A percentile compares a stretch with the other conserved stretches of the same genome.
Evolutionary conservation across 1,140 invertebrate species (phyloP).

Genomic region (Aphelinus atriplicis): DNA sequence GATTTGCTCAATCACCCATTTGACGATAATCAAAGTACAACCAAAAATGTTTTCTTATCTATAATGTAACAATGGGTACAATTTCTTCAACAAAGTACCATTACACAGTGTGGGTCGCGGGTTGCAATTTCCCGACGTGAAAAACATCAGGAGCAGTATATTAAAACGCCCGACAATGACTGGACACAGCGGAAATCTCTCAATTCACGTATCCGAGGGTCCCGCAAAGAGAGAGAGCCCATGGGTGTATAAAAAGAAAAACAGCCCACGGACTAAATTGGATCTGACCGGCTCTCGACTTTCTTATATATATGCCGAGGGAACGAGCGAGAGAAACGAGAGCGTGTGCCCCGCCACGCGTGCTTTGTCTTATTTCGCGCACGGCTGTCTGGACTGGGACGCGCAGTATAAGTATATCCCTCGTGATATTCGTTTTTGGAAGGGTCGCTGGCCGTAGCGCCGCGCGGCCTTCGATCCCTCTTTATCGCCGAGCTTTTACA

Average conservation of each 20-base stretch:
- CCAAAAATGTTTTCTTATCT: too few species aligned
- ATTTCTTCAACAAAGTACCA: too few species aligned
- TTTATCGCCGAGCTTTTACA: background rate
- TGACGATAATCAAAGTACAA: too few species aligned
- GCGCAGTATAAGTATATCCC: background rate
- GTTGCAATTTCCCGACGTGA: too few species aligned
- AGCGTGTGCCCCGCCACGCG: constrained; percentile 1
- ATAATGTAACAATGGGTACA: too few species aligned
- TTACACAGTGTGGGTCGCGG: too few species aligned
- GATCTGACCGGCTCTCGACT: constrained; percentile 46
- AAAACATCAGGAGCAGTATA: too few species aligned
- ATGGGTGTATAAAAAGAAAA: constrained; percentile 33
- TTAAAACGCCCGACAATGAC: too few species aligned
- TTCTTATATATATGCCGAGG: constrained; percentile 38
- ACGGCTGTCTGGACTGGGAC: background rate
- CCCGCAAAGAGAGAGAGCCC: background rate
- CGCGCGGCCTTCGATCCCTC: constrained; percentile 4
- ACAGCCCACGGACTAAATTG: constrained; percentile 48
- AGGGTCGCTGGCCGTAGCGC: background rate
- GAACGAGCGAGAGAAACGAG: background rate
- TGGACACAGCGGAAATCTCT: too few species aligned
- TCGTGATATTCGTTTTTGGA: background rate
- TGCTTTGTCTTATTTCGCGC: background rate
- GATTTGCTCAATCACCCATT: too few species aligned
- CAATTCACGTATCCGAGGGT: too few species aligned